Evolutionary conservation across 2,113 vertebrate species (phyloP).

Genomic region (Engraulis encrasicolus): DNA sequence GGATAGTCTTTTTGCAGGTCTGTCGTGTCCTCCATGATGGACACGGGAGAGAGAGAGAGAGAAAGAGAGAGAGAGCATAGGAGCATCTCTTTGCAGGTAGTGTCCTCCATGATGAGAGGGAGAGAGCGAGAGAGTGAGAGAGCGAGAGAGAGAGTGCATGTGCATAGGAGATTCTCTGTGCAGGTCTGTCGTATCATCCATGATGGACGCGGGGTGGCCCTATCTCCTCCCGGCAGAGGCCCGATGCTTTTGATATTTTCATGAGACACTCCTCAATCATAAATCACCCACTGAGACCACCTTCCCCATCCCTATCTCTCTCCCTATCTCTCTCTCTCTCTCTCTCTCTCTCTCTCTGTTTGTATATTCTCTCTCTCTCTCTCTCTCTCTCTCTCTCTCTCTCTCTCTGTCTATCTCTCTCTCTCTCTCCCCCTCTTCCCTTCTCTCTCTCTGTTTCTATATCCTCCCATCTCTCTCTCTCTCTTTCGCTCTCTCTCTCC

Average conservation of each 20-base stretch:
- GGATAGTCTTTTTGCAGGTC: too few relatives aligned
- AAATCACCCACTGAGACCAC: constrained; percentile 68
- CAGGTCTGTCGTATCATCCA: constrained; percentile 75
- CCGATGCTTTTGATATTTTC: constrained; percentile 83
- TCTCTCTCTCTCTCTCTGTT: too few relatives aligned
- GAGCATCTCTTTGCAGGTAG: too few relatives aligned
- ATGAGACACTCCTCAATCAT: constrained; percentile 83
- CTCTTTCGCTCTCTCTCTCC: constrained; percentile 43
- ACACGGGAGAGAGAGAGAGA: too few relatives aligned
- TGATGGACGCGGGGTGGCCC: constrained; percentile 73
- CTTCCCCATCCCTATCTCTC: neutral
- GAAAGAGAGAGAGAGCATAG: too few relatives aligned
- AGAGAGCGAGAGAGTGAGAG: too few relatives aligned
- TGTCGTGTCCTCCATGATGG: too few relatives aligned
- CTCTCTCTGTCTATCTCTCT: constrained; percentile 35
- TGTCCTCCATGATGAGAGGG: too few relatives aligned
- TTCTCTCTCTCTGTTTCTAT: constrained; percentile 50
- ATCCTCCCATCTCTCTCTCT: constrained; percentile 8
- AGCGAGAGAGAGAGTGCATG: too few relatives aligned
- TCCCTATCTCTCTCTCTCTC: constrained; percentile 47
- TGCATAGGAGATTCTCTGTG: constrained; percentile 38
- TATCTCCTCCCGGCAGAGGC: constrained; percentile 77
- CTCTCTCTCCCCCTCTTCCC: neutral
- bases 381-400: constrained; percentile 43
- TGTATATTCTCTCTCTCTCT: neutral